Evolutionary conservation across 2,888 invertebrate genomes (phyloP).

Genomic region (Meteorus colon): DNA sequence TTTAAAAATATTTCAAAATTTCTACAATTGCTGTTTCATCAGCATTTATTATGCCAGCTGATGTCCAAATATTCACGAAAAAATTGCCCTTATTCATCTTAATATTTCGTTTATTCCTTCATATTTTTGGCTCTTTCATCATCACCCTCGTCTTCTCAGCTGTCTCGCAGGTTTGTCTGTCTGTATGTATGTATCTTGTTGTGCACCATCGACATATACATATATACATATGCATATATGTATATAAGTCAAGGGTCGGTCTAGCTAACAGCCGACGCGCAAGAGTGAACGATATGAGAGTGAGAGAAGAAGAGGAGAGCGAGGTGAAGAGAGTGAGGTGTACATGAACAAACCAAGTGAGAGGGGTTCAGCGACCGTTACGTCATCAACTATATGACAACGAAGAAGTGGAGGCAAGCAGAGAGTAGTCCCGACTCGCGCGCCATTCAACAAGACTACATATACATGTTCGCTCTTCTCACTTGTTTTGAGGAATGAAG

Average conservation of each 20-base stretch:
- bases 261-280: slow-evolving; percentile 2
- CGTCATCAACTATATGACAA: slow-evolving; percentile 63
- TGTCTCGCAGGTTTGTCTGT: not conserved
- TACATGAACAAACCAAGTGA: slow-evolving; percentile 55
- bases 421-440: slow-evolving; percentile 37
- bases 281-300: slow-evolving; percentile 24
- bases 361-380: slow-evolving; percentile 72
- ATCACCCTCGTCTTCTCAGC: not conserved
- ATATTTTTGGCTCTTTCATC: not conserved
- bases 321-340: slow-evolving; percentile 50
- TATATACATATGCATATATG: not conserved
- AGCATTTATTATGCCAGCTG: not conserved
- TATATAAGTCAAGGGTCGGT: slow-evolving; percentile 45
- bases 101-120: not conserved
- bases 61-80: not conserved
- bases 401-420: slow-evolving; percentile 57
- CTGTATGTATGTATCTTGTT: not conserved
- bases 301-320: slow-evolving; percentile 38
- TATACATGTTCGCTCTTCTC: not conserved
- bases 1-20: too few relatives aligned
- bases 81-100: not conserved
- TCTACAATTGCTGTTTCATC: not conserved
- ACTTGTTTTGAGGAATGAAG: slow-evolving; percentile 23
- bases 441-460: slow-evolving; percentile 50
- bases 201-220: not conserved